phyloP scores from a whole-genome alignment of 2,888 invertebrate genomes.

The Chelonus formosanus region DNA sequence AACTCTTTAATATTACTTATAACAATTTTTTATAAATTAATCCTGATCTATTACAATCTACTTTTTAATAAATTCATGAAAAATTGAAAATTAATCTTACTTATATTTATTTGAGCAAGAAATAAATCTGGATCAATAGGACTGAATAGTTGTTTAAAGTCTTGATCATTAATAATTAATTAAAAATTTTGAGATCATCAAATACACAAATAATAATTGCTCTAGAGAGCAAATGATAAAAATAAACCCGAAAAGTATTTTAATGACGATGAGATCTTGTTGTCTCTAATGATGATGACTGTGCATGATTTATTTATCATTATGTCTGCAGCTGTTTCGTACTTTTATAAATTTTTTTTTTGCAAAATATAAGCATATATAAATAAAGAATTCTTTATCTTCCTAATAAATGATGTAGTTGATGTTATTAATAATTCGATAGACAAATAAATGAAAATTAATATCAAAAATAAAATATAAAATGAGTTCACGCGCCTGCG shows the following conservation, averaged over 20 bases:
- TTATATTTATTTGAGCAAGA: no score
- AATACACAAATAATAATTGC: constrained; percentile 11
- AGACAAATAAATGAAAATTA: constrained; percentile 14
- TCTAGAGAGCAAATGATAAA: constrained; percentile 30
- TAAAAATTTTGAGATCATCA: no score
- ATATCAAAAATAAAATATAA: constrained; percentile 34
- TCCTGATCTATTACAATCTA: no score
- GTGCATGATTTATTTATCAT: constrained; percentile 15
- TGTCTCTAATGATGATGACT: constrained; percentile 17
- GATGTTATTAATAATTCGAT: constrained; percentile 31
- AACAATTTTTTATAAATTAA: no score
- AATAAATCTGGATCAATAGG: no score
- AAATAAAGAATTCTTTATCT: background rate
- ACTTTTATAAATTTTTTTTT: background rate
- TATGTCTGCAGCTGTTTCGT: background rate
- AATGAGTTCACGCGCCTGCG: constrained; percentile 29
- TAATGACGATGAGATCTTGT: constrained; percentile 31
- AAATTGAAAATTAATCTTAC: no score
- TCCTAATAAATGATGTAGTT: background rate
- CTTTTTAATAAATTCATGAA: no score
- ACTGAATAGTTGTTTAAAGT: no score
- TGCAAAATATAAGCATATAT: background rate
- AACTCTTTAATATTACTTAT: no score
- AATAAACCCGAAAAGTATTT: constrained; percentile 34
- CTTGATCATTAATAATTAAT: no score